These are phyloP conservation scores for Mantis religiosa DNA, from an alignment of 2,888 invertebrate genomes.

Conservation along the genomic window DNA sequence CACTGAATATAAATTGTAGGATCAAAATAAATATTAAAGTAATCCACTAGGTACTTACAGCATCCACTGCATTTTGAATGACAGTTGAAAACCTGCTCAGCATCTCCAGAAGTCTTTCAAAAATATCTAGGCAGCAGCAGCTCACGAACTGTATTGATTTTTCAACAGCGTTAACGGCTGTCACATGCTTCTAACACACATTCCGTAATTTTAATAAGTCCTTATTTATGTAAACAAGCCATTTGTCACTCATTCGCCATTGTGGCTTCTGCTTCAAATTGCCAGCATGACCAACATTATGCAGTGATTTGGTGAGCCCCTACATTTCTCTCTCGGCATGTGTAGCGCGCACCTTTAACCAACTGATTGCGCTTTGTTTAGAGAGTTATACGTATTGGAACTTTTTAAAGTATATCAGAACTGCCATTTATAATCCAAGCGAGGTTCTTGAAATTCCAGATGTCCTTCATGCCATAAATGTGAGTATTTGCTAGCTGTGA, in stretches of 20 bases:
- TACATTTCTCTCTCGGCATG: too few relatives aligned
- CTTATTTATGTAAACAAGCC: neutral
- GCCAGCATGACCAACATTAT: neutral
- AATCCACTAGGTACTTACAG: constrained; percentile 41
- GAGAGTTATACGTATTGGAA: too few relatives aligned
- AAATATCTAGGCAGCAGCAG: neutral
- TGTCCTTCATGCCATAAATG: too few relatives aligned
- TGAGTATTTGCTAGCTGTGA: too few relatives aligned
- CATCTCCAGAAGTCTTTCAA: constrained; percentile 39
- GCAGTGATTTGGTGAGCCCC: too few relatives aligned
- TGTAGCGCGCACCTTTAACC: too few relatives aligned
- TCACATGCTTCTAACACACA: neutral
- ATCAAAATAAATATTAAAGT: neutral
- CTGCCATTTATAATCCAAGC: too few relatives aligned
- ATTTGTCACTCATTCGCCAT: neutral
- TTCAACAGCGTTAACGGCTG: neutral
- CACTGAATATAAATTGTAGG: too few relatives aligned
- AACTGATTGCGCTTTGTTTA: too few relatives aligned
- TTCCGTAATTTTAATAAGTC: neutral
- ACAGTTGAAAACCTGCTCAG: constrained; percentile 54
- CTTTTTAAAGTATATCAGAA: too few relatives aligned
- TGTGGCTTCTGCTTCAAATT: neutral
- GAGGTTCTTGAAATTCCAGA: too few relatives aligned
- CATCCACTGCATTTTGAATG: constrained; percentile 52
- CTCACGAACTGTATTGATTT: neutral